Evolutionary conservation across 2,113 vertebrate species (phyloP).

Genomic region (Chinchilla lanigera): DNA sequence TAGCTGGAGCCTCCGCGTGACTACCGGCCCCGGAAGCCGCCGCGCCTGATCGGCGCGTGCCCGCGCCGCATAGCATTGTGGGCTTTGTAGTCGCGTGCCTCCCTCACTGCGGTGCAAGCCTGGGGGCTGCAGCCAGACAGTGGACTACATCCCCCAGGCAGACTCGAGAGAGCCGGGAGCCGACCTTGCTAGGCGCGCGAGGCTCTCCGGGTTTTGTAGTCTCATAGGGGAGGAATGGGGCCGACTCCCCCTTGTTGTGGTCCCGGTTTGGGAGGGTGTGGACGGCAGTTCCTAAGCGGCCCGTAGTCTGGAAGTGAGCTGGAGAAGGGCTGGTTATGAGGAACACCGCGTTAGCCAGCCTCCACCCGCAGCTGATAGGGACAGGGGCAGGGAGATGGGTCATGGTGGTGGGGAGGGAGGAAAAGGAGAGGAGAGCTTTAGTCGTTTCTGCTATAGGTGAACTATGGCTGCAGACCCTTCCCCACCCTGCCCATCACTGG

Average conservation of each 20-base stretch:
- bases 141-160: constrained; percentile 76
- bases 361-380: constrained; percentile 11
- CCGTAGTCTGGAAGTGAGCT: neutral
- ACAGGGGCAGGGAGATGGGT: constrained; percentile 63
- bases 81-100: constrained; percentile 77
- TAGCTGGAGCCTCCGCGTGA: constrained; percentile 22
- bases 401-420: neutral
- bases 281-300: neutral
- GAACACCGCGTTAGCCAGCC: neutral
- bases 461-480: neutral
- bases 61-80: constrained; percentile 45
- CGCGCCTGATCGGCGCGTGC: neutral
- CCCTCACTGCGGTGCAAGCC: neutral
- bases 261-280: neutral
- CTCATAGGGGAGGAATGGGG: neutral
- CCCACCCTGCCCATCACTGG: neutral
- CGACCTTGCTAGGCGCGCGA: neutral
- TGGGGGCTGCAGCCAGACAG: neutral
- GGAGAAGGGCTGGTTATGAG: neutral
- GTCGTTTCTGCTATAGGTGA: constrained; percentile 58
- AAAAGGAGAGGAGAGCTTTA: constrained; percentile 46
- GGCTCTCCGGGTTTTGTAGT: constrained; percentile 61
- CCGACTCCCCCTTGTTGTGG: neutral
- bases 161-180: constrained; percentile 5
- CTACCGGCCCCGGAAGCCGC: constrained; percentile 77